phyloP scores from a whole-genome alignment of 2,888 invertebrate genomes.

The Catocala nupta region DNA sequence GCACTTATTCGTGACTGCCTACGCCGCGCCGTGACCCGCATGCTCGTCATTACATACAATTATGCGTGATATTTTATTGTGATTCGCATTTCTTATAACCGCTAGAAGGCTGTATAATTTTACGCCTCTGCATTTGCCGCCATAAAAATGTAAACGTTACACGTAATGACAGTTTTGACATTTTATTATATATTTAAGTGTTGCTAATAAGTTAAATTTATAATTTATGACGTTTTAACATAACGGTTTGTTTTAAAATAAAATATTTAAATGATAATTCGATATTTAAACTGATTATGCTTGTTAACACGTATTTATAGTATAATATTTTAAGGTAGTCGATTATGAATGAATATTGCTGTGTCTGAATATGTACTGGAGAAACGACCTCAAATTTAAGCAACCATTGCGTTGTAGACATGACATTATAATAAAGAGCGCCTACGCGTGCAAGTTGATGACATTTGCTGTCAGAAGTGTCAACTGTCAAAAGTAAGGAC shows the following conservation, averaged over 20 bases:
- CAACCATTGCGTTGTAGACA: slow-evolving; percentile 29
- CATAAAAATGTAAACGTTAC: slow-evolving; percentile 31
- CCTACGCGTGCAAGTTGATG: slow-evolving; percentile 51
- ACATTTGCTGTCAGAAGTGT: slow-evolving; percentile 45
- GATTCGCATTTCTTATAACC: slow-evolving; percentile 27
- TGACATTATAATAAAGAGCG: slow-evolving; percentile 35
- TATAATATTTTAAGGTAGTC: neutral
- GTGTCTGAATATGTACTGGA: neutral
- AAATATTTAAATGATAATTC: slow-evolving; percentile 8
- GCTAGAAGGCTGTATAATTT: slow-evolving; percentile 39
- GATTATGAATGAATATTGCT: slow-evolving; percentile 1
- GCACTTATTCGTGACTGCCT: slow-evolving; percentile 22
- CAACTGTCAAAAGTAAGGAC: slow-evolving; percentile 20
- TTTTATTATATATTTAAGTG: too few relatives aligned
- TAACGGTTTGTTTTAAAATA: slow-evolving; percentile 1
- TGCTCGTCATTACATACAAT: slow-evolving; percentile 30
- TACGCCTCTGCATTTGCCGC: slow-evolving; percentile 39
- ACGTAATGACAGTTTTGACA: slow-evolving; percentile 41
- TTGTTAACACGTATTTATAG: neutral
- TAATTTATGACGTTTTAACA: neutral
- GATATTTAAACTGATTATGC: neutral
- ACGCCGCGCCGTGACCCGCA: slow-evolving; percentile 30
- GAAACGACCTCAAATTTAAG: neutral
- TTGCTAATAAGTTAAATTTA: slow-evolving; percentile 5
- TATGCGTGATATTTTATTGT: slow-evolving; percentile 37